phyloP scores from a whole-genome alignment of 1,140 invertebrate genomes.

The Ericerus pela region DNA sequence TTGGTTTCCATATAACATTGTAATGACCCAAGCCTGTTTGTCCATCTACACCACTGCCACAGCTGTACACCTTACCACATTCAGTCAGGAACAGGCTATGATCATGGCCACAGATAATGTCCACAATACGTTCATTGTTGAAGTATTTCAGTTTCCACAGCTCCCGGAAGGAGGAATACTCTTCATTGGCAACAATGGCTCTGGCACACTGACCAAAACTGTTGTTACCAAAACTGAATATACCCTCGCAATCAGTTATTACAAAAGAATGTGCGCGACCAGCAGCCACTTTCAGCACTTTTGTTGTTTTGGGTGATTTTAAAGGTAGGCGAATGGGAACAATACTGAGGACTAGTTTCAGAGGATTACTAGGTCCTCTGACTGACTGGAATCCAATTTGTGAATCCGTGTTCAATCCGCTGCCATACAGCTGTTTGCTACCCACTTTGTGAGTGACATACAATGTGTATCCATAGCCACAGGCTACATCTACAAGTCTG shows the following conservation, averaged over 20 bases:
- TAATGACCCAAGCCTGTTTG: slow-evolving; percentile 71
- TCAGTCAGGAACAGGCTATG: slow-evolving; percentile 69
- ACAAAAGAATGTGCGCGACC: slow-evolving; percentile 77
- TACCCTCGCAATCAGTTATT: slow-evolving; percentile 57
- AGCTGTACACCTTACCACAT: slow-evolving; percentile 66
- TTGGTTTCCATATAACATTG: slow-evolving; percentile 37
- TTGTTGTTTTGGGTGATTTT: slow-evolving; percentile 33
- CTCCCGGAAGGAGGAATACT: slow-evolving; percentile 47
- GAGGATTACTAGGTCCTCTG: too few species aligned
- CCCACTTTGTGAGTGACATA: slow-evolving; percentile 50
- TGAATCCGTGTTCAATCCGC: slow-evolving; percentile 81
- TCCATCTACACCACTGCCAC: slow-evolving; percentile 89
- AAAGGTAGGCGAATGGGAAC: slow-evolving; percentile 60
- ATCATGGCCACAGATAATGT: slow-evolving; percentile 77
- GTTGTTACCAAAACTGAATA: slow-evolving; percentile 83
- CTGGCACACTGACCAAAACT: slow-evolving; percentile 87
- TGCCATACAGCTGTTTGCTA: slow-evolving; percentile 59
- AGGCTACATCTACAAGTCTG: slow-evolving; percentile 46
- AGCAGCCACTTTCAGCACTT: slow-evolving; percentile 47
- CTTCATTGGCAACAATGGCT: slow-evolving; percentile 58
- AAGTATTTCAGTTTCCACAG: slow-evolving; percentile 48
- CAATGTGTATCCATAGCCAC: slow-evolving; percentile 82
- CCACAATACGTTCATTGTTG: slow-evolving; percentile 43
- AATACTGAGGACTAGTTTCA: slow-evolving; percentile 57
- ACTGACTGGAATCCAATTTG: too few species aligned